phyloP scores from a whole-genome alignment of 2,113 vertebrate genomes.

The Apus apus region DNA sequence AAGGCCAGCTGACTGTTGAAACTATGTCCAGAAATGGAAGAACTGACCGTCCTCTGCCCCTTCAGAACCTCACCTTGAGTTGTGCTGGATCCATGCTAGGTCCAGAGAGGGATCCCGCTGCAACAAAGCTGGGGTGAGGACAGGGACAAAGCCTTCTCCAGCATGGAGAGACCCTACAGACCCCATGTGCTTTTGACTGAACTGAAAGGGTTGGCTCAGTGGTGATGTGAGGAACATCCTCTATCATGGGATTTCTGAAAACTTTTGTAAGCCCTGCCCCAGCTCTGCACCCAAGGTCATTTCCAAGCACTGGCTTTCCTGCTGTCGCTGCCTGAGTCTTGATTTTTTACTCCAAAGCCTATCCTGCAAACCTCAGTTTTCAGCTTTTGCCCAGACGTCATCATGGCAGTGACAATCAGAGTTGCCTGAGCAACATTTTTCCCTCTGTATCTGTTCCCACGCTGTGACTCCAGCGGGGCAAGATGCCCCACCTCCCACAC shows the following conservation, averaged over 20 bases:
- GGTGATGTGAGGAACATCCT: not conserved
- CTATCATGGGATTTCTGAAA: not conserved
- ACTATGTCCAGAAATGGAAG: not conserved
- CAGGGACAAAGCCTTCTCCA: not conserved
- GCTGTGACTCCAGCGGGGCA: not conserved
- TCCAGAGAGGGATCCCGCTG: accelerated
- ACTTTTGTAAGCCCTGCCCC: not conserved
- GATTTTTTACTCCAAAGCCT: not conserved
- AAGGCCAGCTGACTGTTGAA: accelerated
- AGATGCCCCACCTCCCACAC: not conserved
- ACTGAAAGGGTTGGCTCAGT: not conserved
- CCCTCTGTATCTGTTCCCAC: not conserved
- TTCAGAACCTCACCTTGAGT: not conserved
- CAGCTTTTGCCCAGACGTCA: not conserved
- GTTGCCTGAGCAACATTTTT: not conserved
- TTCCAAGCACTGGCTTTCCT: not conserved
- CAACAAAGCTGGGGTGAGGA: not conserved
- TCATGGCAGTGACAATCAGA: not conserved
- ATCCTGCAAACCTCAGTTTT: not conserved
- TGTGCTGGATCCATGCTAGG: not conserved
- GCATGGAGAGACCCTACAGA: accelerated
- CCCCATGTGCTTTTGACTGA: accelerated
- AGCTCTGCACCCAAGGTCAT: not conserved
- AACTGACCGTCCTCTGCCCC: not conserved
- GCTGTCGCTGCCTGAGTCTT: not conserved